These are phyloP conservation scores for Ploceus nigricollis DNA, from an alignment of 2,113 vertebrate genomes.

Conservation along the genomic window DNA sequence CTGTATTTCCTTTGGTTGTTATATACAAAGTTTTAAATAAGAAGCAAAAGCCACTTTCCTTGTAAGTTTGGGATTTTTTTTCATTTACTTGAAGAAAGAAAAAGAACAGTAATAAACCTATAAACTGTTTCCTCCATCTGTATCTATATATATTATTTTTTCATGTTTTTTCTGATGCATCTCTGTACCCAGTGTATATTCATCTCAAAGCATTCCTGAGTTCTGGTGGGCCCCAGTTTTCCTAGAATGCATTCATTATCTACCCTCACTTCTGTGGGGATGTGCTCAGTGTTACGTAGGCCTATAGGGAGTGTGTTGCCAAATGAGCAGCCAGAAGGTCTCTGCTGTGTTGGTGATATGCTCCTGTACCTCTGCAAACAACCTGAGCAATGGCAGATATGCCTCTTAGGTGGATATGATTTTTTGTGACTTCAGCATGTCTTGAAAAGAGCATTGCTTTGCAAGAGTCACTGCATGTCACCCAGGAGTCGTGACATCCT, in stretches of 20 bases:
- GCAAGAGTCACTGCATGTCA: neutral
- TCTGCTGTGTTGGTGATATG: neutral
- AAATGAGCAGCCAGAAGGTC: neutral
- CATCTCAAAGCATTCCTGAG: neutral
- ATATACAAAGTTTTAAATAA: neutral
- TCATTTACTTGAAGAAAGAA: neutral
- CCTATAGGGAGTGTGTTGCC: rapidly evolving
- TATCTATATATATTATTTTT: neutral
- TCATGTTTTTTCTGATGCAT: neutral
- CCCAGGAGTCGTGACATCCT: rapidly evolving
- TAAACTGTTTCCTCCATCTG: neutral
- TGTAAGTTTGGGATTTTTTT: rapidly evolving
- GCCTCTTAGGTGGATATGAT: neutral
- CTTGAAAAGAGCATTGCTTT: neutral
- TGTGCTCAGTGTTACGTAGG: neutral
- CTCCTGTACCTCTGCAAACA: neutral
- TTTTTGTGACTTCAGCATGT: neutral
- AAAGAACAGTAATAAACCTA: neutral
- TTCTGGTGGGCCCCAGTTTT: neutral
- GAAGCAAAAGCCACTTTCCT: neutral
- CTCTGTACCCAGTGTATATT: neutral
- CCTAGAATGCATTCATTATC: neutral
- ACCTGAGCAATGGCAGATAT: neutral
- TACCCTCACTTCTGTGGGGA: neutral
- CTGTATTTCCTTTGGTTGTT: neutral